These are phyloP conservation scores for Takifugu bimaculatus DNA, from an alignment of 2,113 vertebrate genomes.

Conservation along the genomic window DNA sequence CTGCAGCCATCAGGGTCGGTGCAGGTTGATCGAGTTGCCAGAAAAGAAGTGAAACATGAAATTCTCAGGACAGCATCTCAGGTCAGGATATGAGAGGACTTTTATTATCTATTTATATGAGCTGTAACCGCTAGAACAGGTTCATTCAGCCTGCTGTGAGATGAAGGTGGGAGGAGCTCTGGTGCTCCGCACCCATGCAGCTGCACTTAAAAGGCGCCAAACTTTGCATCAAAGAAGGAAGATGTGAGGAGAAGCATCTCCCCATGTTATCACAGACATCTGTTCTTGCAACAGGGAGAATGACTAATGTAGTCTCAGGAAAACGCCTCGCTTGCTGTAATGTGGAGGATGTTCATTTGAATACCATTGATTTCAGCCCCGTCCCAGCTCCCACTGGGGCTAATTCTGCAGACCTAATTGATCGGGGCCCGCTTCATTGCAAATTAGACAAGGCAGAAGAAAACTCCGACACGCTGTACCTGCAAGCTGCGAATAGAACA, in stretches of 20 bases:
- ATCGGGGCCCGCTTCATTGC: constrained; percentile 47
- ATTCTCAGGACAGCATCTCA: too few relatives aligned
- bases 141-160: constrained; percentile 6
- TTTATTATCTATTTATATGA: not conserved
- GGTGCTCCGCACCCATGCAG: constrained; percentile 6
- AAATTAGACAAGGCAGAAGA: constrained; percentile 50
- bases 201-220: constrained; percentile 8
- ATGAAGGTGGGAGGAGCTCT: constrained; percentile 26
- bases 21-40: too few relatives aligned
- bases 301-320: constrained; percentile 50
- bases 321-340: constrained; percentile 35
- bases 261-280: constrained; percentile 35
- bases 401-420: constrained; percentile 59
- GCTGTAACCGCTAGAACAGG: not conserved
- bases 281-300: constrained; percentile 47
- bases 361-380: constrained; percentile 61
- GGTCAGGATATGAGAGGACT: too few relatives aligned
- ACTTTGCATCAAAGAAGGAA: constrained; percentile 28
- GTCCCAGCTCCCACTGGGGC: constrained; percentile 40
- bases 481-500: constrained; percentile 30
- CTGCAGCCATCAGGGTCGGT: too few relatives aligned
- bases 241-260: constrained; percentile 26
- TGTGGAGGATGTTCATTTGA: constrained; percentile 57
- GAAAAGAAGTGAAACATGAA: too few relatives aligned
- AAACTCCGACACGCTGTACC: constrained; percentile 22